Conservation (phyloP, 1,140 invertebrate genomes). For the Hirudo medicinalis region DNA sequence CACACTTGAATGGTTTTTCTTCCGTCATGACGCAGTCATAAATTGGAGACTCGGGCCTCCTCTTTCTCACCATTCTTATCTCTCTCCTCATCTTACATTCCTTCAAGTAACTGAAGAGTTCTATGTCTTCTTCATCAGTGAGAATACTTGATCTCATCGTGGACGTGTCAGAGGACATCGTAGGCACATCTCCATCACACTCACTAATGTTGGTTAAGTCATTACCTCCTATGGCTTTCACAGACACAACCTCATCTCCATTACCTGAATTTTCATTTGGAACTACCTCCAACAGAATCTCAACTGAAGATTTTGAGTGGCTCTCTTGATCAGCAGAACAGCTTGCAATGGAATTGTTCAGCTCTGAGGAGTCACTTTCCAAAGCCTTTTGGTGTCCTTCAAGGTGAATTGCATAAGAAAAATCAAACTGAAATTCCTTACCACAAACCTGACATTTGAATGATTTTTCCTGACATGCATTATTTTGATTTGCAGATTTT, state of each 20-base stretch:
- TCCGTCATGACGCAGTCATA: slow-evolving; percentile 17
- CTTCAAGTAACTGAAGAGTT: neutral
- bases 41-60: neutral
- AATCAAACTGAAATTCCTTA: slow-evolving; percentile 14
- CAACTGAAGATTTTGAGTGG: slow-evolving; percentile 2
- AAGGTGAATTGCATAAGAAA: slow-evolving; percentile 11
- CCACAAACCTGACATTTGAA: slow-evolving; percentile 15
- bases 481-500: neutral
- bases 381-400: slow-evolving; percentile 8
- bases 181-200: too few species aligned
- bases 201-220: too few species aligned
- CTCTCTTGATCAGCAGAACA: neutral
- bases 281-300: slow-evolving; percentile 6
- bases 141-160: neutral
- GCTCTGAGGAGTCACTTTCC: neutral
- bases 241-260: neutral
- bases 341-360: neutral
- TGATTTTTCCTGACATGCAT: neutral
- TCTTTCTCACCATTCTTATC: neutral
- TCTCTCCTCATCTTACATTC: neutral
- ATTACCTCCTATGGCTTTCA: too few species aligned
- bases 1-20: slow-evolving; percentile 15
- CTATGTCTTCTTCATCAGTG: slow-evolving; percentile 1
- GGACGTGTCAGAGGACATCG: too few species aligned
- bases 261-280: slow-evolving; percentile 4